Conservation (phyloP, 2,113 vertebrate species). For the Petrocephalus zakoni region DNA sequence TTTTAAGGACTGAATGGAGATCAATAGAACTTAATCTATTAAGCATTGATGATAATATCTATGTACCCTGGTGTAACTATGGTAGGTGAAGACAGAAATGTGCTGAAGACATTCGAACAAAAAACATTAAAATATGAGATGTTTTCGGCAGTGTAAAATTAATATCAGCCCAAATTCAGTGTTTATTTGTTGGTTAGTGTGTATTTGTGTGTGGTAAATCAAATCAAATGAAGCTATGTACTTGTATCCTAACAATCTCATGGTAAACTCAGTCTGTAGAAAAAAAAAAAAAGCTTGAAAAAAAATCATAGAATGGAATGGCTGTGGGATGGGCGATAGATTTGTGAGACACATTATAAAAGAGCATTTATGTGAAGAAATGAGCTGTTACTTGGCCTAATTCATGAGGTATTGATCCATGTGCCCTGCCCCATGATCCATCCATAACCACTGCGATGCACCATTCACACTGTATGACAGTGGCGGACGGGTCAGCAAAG, state of each 20-base stretch:
- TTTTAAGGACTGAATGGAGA: not conserved
- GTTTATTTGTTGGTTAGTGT: not conserved
- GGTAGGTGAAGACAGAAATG: not conserved
- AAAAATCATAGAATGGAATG: slow-evolving; percentile 31
- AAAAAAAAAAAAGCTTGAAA: slow-evolving; percentile 16
- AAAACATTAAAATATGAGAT: not conserved
- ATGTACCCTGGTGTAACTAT: not conserved
- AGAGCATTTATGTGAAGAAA: slow-evolving; percentile 53
- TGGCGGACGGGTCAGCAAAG: too few relatives aligned
- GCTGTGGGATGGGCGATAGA: slow-evolving; percentile 17
- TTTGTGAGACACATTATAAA: slow-evolving; percentile 38
- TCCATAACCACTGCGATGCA: slow-evolving; percentile 22
- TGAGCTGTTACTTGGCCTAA: slow-evolving; percentile 58
- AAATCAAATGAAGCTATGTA: not conserved
- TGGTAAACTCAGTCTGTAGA: not conserved
- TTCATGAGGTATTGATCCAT: slow-evolving; percentile 54
- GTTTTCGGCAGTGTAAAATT: not conserved
- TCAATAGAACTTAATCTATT: not conserved
- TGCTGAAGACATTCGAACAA: not conserved
- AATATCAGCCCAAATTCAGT: not conserved
- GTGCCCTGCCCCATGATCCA: slow-evolving; percentile 44
- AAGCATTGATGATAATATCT: not conserved
- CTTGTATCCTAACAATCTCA: not conserved
- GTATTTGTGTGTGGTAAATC: not conserved
- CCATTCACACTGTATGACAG: not conserved